These are phyloP conservation scores for Caenorhabditis elegans DNA, from an alignment of 1,140 invertebrate genomes.

Conservation along the genomic window WBcel235 BX284602.5:577001-577500, in stretches of 20 bases:
- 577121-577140: no score
- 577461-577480: not conserved
- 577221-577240: not conserved
- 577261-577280: not conserved
- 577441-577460: not conserved
- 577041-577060: no score
- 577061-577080: not conserved
- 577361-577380: not conserved
- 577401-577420: no score
- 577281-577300: not conserved
- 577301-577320: not conserved
- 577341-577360: not conserved
- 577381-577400: not conserved
- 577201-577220: not conserved
- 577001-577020: not conserved
- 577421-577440: no score
- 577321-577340: not conserved
- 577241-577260: not conserved
- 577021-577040: no score
- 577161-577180: not conserved
- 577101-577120: no score
- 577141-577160: no score
- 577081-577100: no score
- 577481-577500: no score
- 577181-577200: not conserved